A percentile compares a stretch with the other conserved stretches of the same genome.
These are phyloP conservation scores for Macrotis lagotis DNA, from an alignment of 2,113 vertebrate species.

Conservation along the genomic window DNA sequence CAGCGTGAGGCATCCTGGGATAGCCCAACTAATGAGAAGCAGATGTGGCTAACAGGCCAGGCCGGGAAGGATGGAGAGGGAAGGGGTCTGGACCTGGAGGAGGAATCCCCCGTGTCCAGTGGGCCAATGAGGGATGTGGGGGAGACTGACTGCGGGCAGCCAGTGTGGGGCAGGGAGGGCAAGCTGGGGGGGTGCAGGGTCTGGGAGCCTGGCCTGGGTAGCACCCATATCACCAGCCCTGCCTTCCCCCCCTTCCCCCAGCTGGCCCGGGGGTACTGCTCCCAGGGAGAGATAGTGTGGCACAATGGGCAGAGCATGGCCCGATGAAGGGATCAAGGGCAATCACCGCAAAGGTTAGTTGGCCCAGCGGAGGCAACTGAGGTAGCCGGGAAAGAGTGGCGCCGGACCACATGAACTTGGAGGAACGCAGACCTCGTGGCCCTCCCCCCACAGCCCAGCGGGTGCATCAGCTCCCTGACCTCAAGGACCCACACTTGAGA, in stretches of 20 bases:
- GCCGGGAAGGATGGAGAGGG: conserved; percentile 17
- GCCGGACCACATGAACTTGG: too few relatives aligned
- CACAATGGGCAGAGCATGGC: neutral
- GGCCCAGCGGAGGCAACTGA: neutral
- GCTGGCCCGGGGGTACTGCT: neutral
- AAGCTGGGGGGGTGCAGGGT: too few relatives aligned
- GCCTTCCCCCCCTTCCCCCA: too few relatives aligned
- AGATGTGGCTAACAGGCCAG: conserved; percentile 83
- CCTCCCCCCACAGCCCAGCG: too few relatives aligned
- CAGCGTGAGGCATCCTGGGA: conserved; percentile 78
- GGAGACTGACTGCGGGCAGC: conserved; percentile 20
- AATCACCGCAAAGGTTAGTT: too few relatives aligned
- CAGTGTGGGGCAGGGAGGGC: neutral
- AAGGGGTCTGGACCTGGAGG: conserved; percentile 44
- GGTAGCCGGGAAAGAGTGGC: neutral
- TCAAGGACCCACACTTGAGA: conserved; percentile 51
- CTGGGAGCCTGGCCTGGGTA: neutral
- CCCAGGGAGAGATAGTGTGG: neutral
- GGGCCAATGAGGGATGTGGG: neutral
- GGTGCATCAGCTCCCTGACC: neutral
- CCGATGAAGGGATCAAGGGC: neutral
- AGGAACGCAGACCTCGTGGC: neutral
- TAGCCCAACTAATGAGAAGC: conserved; percentile 83
- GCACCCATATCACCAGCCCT: neutral
- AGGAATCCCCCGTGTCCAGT: neutral